A percentile compares a stretch with the other conserved stretches of the same genome.
These are phyloP conservation scores for Eupithecia insigniata DNA, from an alignment of 2,888 invertebrate genomes.

Conservation along the genomic window DNA sequence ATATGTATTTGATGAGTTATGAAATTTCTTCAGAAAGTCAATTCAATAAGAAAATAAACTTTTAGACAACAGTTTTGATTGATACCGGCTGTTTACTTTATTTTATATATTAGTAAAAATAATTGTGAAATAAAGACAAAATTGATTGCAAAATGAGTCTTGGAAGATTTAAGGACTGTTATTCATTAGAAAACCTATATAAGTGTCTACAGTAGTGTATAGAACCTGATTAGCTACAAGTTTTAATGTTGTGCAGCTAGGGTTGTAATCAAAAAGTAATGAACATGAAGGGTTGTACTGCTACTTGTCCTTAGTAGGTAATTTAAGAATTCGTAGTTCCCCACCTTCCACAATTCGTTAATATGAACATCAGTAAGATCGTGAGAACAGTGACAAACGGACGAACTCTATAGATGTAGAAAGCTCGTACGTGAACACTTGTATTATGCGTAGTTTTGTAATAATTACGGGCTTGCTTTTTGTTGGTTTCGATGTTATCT, in stretches of 20 bases:
- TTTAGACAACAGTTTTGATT: not conserved
- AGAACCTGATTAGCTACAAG: too few relatives aligned
- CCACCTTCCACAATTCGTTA: constrained; percentile 14
- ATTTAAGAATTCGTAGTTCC: not conserved
- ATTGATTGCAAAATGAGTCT: not conserved
- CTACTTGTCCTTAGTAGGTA: not conserved
- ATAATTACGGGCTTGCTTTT: constrained; percentile 41
- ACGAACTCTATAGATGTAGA: constrained; percentile 27
- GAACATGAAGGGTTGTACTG: not conserved
- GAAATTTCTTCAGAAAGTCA: not conserved
- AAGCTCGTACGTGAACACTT: constrained; percentile 33
- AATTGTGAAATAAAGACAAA: not conserved
- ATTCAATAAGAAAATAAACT: not conserved
- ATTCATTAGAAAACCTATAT: too few relatives aligned
- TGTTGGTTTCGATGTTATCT: constrained; percentile 36
- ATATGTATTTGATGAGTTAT: not conserved
- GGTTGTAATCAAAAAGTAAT: not conserved
- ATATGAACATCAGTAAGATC: constrained; percentile 31
- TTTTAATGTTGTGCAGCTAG: not conserved
- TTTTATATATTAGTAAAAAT: not conserved
- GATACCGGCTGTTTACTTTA: not conserved
- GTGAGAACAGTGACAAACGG: constrained; percentile 42
- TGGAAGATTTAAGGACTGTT: not conserved
- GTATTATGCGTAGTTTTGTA: constrained; percentile 33
- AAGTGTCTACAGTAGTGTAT: not conserved